Conservation (phyloP, 2,888 invertebrate species). For the Athalia cordata region DNA sequence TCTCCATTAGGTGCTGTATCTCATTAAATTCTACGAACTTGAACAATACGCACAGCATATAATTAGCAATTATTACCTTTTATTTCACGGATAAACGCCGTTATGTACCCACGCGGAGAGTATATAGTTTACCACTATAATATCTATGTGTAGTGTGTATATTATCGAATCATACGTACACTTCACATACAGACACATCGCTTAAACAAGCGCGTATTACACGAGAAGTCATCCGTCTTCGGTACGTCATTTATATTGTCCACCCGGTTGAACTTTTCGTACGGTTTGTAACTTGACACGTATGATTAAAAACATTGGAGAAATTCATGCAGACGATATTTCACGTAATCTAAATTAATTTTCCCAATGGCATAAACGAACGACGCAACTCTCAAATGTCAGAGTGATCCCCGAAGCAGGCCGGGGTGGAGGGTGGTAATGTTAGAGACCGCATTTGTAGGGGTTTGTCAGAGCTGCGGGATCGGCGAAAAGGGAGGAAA, state of each 20-base stretch:
- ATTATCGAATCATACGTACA: too few species aligned
- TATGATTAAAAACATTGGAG: conserved; percentile 40
- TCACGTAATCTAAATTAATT: conserved; percentile 45
- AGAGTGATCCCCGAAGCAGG: conserved; percentile 44
- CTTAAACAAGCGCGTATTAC: too few species aligned
- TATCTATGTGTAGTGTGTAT: too few species aligned
- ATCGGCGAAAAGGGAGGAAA: neutral
- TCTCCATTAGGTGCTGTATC: too few species aligned
- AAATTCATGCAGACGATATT: conserved; percentile 35
- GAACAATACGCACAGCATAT: too few species aligned
- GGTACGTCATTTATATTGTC: conserved; percentile 18
- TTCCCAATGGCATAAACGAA: conserved; percentile 44
- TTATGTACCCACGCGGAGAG: too few species aligned
- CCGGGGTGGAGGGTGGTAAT: conserved; percentile 43
- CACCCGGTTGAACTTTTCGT: conserved; percentile 28
- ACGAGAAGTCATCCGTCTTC: conserved; percentile 11
- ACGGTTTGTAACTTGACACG: conserved; percentile 35
- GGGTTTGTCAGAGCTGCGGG: conserved; percentile 37
- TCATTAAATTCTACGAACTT: too few species aligned
- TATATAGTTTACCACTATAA: too few species aligned
- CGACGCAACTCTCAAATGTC: conserved; percentile 42
- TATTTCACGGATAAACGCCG: too few species aligned
- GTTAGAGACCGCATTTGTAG: conserved; percentile 50
- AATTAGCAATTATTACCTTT: too few species aligned
- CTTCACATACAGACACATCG: too few species aligned